Conservation (phyloP, 2,888 invertebrate species). For the Volucella zonaria region DNA sequence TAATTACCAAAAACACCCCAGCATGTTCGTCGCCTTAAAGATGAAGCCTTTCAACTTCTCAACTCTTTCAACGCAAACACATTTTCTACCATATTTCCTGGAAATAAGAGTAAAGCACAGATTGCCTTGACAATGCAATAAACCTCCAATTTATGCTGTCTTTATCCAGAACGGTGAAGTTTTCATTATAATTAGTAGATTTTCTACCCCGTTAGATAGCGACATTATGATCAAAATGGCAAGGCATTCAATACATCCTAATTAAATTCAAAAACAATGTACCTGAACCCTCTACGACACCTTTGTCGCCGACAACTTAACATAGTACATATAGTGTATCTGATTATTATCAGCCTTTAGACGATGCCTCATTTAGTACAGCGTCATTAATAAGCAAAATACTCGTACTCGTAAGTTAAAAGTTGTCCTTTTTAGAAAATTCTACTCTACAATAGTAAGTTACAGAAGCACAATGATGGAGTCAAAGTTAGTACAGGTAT, state of each 20-base stretch:
- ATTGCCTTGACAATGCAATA: constrained; percentile 13
- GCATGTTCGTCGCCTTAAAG: constrained; percentile 11
- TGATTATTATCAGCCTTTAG: constrained; percentile 54
- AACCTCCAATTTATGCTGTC: not conserved
- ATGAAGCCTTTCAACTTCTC: constrained; percentile 53
- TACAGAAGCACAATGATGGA: not conserved
- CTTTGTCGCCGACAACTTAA: constrained; percentile 30
- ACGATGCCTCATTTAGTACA: constrained; percentile 13
- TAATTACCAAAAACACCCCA: constrained; percentile 7
- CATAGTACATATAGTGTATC: not conserved
- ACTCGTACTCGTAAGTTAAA: not conserved
- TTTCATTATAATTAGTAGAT: no score
- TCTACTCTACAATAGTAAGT: not conserved
- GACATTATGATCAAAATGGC: not conserved
- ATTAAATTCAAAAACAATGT: constrained; percentile 31
- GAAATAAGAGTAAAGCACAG: not conserved
- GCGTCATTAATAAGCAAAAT: constrained; percentile 15
- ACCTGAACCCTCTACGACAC: not conserved
- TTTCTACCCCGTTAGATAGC: not conserved
- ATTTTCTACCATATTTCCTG: not conserved
- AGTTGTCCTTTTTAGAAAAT: not conserved
- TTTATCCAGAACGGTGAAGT: not conserved
- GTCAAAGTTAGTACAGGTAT: not conserved
- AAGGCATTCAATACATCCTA: not conserved
- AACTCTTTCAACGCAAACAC: constrained; percentile 6